Evolutionary conservation across 2,113 vertebrate species (phyloP), one percentile per base, ranked within the genome.

Genomic region (Coptodon rendalli): DNA sequence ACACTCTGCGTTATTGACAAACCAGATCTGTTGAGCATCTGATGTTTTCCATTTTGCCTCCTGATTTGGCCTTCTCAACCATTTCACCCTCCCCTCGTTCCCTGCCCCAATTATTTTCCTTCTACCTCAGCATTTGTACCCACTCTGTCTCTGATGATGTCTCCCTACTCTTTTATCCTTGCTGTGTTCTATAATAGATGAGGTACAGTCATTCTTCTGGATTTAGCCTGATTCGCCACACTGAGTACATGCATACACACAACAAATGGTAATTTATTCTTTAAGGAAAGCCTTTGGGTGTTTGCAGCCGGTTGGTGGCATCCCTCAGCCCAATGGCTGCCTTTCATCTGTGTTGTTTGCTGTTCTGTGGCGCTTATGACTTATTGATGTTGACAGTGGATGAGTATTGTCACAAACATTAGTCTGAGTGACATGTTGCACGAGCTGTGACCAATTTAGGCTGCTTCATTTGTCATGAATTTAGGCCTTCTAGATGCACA

Each of bases 361-460:
- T 29, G 56, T 57, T 83, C 6, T 56, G 53, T 6, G 22, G 81
- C 2, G 9, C 81, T 84, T 84, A 88, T 88, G 83, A 89, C 29
- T 93, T 89, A 91, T 88, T 88, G 73, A 90, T 92, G 89, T 88
- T 85, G 91, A 87, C 82, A 54, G 78, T 3, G 50, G 38, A 89
- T 56, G 81, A 27, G 59, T 80, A 81, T 86, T 59, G 61, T 87
- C 48, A 50, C 82, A 79, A 68, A 87, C 80, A 79, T 82, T 89
- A 17, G 19, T 89, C 73, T 84, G 24, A 83, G 31, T 11, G 12
- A 85, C 50, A 85, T 87, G 82, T 82, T 31, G 9, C 19, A 63
- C 45, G 11, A 87, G 10, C 63, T 34, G 1, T 31, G 83, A 87
- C 14, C 38, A 29, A 86, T 66, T 24, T 9, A 17, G 19, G 11